Conservation (phyloP, 2,888 invertebrate genomes). For the Trilocha varians region DNA sequence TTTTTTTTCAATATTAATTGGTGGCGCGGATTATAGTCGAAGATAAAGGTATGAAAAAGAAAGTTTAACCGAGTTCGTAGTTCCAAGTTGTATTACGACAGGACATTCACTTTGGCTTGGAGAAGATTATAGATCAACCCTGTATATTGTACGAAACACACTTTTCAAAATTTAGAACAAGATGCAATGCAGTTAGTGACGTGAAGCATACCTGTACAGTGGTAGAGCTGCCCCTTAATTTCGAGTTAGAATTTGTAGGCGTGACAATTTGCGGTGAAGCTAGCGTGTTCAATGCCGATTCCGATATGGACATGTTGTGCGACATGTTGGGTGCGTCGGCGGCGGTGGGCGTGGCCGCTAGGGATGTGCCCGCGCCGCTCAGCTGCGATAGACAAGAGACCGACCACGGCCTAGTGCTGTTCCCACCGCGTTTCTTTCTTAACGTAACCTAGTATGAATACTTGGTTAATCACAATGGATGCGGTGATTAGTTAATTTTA, state of each 20-base stretch:
- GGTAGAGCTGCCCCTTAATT: conserved; percentile 61
- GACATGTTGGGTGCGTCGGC: conserved; percentile 53
- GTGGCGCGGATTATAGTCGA: too few species aligned
- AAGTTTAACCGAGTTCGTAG: too few species aligned
- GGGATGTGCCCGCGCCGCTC: conserved; percentile 62
- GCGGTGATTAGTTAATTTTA: background rate
- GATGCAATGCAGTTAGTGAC: background rate
- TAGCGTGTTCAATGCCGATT: conserved; percentile 88
- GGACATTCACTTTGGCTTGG: too few species aligned
- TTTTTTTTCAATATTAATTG: too few species aligned
- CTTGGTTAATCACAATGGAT: background rate
- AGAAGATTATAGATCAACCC: too few species aligned
- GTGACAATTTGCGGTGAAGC: conserved; percentile 65
- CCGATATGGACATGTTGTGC: conserved; percentile 87
- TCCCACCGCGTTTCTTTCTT: conserved; percentile 72
- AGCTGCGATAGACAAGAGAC: conserved; percentile 89
- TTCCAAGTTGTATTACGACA: too few species aligned
- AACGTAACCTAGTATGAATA: background rate
- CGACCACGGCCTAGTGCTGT: conserved; percentile 85
- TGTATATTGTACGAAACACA: background rate
- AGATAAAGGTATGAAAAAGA: too few species aligned
- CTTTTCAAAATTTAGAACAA: background rate
- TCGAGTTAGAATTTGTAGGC: conserved; percentile 54
- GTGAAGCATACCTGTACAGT: conserved; percentile 57
- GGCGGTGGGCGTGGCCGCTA: conserved; percentile 52